A percentile compares a stretch with the other conserved stretches of the same genome.
Conservation (phyloP, 2,113 vertebrate species). For the Spilogale gracilis region DNA sequence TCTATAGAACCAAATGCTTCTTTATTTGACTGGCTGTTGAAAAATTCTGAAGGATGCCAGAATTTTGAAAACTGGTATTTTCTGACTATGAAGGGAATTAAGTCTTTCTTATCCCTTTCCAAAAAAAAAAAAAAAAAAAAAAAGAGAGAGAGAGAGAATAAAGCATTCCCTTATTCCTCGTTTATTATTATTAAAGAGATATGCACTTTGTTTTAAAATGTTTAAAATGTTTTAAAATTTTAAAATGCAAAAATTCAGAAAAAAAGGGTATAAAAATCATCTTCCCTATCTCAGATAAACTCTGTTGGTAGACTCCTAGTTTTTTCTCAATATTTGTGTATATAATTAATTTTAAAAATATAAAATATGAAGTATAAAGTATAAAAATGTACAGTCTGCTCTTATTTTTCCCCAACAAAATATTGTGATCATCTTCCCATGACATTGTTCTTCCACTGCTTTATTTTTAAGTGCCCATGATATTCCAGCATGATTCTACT, state of each 20-base stretch:
- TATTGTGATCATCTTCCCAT: not conserved
- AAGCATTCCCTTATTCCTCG: not conserved
- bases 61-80: not conserved
- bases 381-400: not conserved
- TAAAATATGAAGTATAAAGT: not conserved
- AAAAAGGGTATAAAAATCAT: not conserved
- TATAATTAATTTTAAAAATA: conserved; percentile 27
- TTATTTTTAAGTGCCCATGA: not conserved
- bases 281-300: not conserved
- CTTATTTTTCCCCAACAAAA: conserved; percentile 24
- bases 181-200: not conserved
- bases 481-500: not conserved
- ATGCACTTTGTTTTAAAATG: not conserved
- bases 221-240: not conserved
- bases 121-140: not conserved
- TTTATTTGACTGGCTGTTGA: conserved; percentile 15
- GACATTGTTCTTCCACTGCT: not conserved
- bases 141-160: not conserved
- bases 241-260: not conserved
- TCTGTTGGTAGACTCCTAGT: not conserved
- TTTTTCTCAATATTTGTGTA: not conserved
- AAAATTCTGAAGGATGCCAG: not conserved
- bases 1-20: not conserved
- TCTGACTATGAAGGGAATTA: not conserved
- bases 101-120: not conserved